phyloP scores from a whole-genome alignment of 2,113 vertebrate species.

The Grammomys surdaster region DNA sequence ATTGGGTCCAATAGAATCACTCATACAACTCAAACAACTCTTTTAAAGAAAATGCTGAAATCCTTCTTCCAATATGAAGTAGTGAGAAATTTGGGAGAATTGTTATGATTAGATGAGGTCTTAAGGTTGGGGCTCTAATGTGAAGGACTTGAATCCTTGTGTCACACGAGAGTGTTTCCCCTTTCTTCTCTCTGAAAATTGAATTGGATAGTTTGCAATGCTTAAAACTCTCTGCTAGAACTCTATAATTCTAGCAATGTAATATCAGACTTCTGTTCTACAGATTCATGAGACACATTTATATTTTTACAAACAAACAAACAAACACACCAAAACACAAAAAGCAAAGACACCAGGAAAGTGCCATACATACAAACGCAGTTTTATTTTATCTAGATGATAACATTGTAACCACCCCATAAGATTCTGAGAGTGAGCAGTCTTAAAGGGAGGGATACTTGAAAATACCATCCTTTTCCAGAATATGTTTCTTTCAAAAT shows the following conservation, averaged over 20 bases:
- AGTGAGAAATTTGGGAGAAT: background rate
- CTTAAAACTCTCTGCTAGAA: background rate
- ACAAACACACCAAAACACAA: no score
- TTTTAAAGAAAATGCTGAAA: background rate
- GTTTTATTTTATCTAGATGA: background rate
- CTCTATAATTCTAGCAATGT: background rate
- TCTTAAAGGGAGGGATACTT: background rate
- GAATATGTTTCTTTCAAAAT: background rate
- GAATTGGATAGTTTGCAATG: background rate
- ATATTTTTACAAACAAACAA: background rate
- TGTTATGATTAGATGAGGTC: background rate
- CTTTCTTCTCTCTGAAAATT: background rate
- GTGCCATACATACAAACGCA: background rate
- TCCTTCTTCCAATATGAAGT: background rate
- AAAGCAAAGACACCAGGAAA: background rate
- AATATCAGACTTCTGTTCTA: background rate
- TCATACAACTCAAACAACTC: background rate
- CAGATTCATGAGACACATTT: background rate
- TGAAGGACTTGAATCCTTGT: background rate
- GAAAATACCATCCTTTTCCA: background rate
- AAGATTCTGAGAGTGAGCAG: background rate
- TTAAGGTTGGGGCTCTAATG: background rate
- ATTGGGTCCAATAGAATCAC: background rate
- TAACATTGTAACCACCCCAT: background rate
- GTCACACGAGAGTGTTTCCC: background rate